phyloP scores from a whole-genome alignment of 2,113 vertebrate genomes.

The Isichthys henryi region DNA sequence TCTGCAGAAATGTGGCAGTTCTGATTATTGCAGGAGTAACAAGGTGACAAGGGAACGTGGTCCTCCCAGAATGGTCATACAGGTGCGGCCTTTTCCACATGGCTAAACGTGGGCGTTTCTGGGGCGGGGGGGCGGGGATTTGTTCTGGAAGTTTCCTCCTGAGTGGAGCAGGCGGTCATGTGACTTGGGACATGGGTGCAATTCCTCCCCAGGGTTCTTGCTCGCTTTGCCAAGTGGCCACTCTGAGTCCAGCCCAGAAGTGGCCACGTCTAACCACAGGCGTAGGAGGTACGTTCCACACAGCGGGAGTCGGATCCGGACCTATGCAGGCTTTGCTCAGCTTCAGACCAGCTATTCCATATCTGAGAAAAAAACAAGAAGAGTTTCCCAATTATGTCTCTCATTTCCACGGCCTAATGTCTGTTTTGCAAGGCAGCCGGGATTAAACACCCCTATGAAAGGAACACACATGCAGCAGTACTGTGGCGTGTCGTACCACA shows the following conservation, averaged over 20 bases:
- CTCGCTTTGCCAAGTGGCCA: not conserved
- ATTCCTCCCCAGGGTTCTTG: no score
- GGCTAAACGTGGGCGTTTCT: not conserved
- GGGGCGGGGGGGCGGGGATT: not conserved
- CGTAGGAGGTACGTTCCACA: not conserved
- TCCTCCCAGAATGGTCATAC: not conserved
- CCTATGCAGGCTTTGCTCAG: not conserved
- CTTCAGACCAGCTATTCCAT: not conserved
- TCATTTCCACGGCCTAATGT: not conserved
- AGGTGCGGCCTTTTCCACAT: not conserved
- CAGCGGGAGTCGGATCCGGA: no score
- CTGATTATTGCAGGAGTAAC: slow-evolving; percentile 14
- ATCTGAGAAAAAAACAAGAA: not conserved
- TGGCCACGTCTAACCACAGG: not conserved
- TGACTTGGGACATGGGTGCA: no score
- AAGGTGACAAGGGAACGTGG: not conserved
- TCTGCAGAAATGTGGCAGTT: not conserved
- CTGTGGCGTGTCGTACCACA: not conserved
- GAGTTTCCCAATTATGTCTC: not conserved
- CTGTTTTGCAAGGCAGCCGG: not conserved
- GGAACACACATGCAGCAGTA: not conserved
- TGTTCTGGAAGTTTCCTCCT: not conserved
- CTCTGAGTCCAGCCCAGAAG: not conserved
- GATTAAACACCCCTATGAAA: not conserved
- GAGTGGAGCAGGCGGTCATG: not conserved